phyloP scores from a whole-genome alignment of 2,113 vertebrate species.

The Glaucomys volans region DNA sequence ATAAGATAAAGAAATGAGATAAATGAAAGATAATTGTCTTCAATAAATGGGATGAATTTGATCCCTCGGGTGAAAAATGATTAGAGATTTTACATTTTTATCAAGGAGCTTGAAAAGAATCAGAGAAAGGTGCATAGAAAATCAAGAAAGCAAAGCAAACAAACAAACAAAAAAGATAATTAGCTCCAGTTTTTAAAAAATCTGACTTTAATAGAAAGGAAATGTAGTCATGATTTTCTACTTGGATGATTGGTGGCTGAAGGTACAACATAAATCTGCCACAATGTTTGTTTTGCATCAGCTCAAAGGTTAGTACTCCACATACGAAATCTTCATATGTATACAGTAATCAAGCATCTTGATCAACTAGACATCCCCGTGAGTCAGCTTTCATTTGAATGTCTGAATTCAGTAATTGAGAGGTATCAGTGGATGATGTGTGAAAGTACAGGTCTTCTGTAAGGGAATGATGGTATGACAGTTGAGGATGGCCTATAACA shows the following conservation, averaged over 20 bases:
- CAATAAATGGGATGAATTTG: neutral
- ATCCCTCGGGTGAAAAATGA: neutral
- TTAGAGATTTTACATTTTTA: neutral
- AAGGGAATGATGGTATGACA: neutral
- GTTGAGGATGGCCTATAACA: neutral
- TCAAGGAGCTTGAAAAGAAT: neutral
- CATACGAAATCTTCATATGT: neutral
- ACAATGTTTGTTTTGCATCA: neutral
- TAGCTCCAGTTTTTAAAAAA: neutral
- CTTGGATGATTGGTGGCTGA: neutral
- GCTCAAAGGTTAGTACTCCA: neutral
- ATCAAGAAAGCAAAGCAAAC: neutral
- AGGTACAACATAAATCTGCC: neutral
- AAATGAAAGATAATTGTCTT: constrained; percentile 8
- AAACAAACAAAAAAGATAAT: neutral
- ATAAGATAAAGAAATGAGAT: neutral
- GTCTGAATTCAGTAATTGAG: neutral
- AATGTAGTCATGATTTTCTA: constrained; percentile 13
- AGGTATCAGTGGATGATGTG: neutral
- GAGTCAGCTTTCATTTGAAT: neutral
- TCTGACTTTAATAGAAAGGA: constrained; percentile 4
- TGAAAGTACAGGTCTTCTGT: neutral
- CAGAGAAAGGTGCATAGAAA: constrained; percentile 31
- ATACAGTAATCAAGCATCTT: neutral
- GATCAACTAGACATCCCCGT: neutral